Percentiles rank a stretch among this genome's conserved stretches.
Conservation (phyloP, 2,113 vertebrate species). For the Serinus canaria region DNA sequence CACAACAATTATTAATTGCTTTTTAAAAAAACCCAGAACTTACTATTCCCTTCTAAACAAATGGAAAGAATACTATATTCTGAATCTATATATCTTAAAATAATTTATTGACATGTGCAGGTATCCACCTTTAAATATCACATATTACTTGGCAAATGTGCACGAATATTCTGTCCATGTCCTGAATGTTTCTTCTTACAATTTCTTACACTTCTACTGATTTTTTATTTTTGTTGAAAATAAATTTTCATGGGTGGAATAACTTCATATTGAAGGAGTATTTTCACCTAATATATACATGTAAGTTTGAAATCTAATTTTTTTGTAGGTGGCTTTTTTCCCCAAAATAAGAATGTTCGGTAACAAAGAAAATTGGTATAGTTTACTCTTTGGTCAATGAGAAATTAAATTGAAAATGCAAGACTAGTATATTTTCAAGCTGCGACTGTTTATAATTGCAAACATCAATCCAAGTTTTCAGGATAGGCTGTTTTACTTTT, state of each 20-base stretch:
- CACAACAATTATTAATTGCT: not conserved
- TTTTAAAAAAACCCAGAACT: not conserved
- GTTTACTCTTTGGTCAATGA: not conserved
- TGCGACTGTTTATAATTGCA: not conserved
- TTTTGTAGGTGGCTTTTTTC: not conserved
- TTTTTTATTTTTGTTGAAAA: not conserved
- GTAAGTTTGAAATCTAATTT: not conserved
- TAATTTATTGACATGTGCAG: accelerated
- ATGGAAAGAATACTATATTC: not conserved
- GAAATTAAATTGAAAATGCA: not conserved
- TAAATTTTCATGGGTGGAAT: not conserved
- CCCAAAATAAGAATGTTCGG: not conserved
- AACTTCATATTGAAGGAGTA: not conserved
- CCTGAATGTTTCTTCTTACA: not conserved
- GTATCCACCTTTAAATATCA: not conserved
- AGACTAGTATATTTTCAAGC: not conserved
- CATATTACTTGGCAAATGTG: not conserved
- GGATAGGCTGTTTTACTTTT: not conserved
- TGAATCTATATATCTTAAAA: not conserved
- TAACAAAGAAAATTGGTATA: not conserved
- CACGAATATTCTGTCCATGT: not conserved
- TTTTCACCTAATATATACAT: not conserved
- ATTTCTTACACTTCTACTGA: not conserved
- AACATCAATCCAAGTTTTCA: not conserved
- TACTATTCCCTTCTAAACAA: not conserved